phyloP scores from a whole-genome alignment of 2,888 invertebrate genomes.

The Yponomeuta cagnagella region DNA sequence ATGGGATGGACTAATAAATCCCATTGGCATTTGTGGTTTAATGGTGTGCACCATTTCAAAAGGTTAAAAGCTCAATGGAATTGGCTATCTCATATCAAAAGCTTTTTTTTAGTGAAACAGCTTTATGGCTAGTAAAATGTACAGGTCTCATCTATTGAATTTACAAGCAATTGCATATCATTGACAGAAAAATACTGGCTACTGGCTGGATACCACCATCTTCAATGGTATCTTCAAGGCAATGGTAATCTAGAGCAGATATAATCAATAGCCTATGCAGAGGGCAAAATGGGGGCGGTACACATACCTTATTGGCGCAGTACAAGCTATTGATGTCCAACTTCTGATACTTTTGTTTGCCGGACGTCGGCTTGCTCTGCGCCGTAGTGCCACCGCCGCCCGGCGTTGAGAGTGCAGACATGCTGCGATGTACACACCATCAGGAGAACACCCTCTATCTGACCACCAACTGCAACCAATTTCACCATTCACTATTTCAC shows the following conservation, averaged over 20 bases:
- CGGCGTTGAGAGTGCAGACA: conserved; percentile 96
- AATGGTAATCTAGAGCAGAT: not conserved
- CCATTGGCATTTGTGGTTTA: too few relatives aligned
- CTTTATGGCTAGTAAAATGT: too few relatives aligned
- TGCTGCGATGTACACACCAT: conserved; percentile 97
- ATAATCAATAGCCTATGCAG: not conserved
- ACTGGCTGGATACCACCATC: too few relatives aligned
- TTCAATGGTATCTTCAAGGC: not conserved
- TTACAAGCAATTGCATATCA: too few relatives aligned
- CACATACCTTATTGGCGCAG: conserved; percentile 87
- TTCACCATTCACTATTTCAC: conserved; percentile 21
- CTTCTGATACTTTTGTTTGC: conserved; percentile 96
- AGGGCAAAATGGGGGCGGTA: not conserved
- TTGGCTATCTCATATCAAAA: too few relatives aligned
- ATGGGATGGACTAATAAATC: too few relatives aligned
- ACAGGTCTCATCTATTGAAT: too few relatives aligned
- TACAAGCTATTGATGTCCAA: conserved; percentile 99
- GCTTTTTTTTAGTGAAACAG: too few relatives aligned
- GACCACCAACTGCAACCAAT: conserved; percentile 69
- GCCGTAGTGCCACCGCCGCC: conserved; percentile 75
- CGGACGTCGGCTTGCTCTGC: conserved; percentile 77
- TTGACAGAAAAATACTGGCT: too few relatives aligned
- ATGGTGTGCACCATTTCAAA: too few relatives aligned
- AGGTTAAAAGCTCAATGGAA: too few relatives aligned
- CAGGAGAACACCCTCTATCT: conserved; percentile 69